These are phyloP conservation scores for Pyrocephalus nanus DNA, from an alignment of 2,797 vertebrate species.

Conservation along the genomic window DNA sequence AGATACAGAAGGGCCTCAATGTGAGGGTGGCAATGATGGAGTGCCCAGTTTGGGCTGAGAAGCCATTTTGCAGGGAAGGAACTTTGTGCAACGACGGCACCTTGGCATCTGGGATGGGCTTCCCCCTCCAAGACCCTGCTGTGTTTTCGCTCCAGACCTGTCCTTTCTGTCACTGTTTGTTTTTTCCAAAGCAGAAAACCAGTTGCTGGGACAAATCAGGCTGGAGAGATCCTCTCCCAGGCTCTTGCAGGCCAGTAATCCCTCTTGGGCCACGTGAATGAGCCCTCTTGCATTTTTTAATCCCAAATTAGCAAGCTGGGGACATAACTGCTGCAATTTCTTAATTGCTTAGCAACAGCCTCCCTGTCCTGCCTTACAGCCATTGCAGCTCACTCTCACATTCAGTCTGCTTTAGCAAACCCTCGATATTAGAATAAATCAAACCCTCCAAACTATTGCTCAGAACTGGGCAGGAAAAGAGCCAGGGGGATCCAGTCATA, in stretches of 20 bases:
- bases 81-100: not conserved
- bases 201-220: not conserved
- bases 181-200: not conserved
- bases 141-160: not conserved
- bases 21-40: not conserved
- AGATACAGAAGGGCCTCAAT: fast-evolving
- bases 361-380: not conserved
- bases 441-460: not conserved
- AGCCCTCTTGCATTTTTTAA: not conserved
- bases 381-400: not conserved
- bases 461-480: not conserved
- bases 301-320: constrained; percentile 35
- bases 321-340: constrained; percentile 1
- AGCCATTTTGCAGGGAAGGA: not conserved
- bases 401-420: not conserved
- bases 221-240: not conserved
- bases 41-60: not conserved
- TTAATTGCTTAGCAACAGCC: constrained; percentile 60
- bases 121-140: not conserved
- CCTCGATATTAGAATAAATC: not conserved
- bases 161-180: not conserved
- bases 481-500: not conserved
- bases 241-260: not conserved
- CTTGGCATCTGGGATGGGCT: not conserved
- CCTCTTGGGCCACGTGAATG: not conserved